phyloP scores from a whole-genome alignment of 2,113 vertebrate genomes.

The Asarcornis scutulata region DNA sequence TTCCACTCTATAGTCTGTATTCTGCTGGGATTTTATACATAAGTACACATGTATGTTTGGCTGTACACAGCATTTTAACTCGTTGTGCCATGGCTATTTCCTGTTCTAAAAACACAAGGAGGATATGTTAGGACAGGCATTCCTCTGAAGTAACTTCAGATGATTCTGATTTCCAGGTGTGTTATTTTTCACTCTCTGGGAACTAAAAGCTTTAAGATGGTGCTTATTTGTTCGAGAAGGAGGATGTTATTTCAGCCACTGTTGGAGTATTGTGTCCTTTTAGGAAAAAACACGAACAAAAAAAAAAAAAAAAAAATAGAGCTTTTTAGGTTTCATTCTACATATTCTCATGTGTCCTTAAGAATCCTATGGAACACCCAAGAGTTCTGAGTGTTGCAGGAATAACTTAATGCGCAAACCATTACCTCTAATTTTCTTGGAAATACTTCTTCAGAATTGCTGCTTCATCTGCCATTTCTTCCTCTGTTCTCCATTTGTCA shows the following conservation, averaged over 20 bases:
- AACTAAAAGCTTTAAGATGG: not conserved
- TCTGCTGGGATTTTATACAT: not conserved
- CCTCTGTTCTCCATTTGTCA: constrained; percentile 82
- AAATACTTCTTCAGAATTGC: constrained; percentile 76
- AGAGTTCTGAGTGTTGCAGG: not conserved
- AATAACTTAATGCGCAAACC: not conserved
- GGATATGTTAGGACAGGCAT: not conserved
- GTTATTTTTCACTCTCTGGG: not conserved
- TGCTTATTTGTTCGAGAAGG: not conserved
- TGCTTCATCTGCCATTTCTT: constrained; percentile 85
- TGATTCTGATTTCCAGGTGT: not conserved
- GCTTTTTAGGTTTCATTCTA: not conserved
- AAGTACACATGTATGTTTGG: not conserved
- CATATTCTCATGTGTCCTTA: not conserved
- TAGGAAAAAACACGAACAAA: not conserved
- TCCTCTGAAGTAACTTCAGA: not conserved
- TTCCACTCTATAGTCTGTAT: not conserved
- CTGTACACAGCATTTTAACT: not conserved
- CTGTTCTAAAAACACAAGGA: not conserved
- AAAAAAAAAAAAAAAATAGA: too few relatives aligned
- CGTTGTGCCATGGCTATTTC: not conserved
- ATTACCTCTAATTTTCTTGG: constrained; percentile 64
- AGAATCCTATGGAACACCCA: not conserved
- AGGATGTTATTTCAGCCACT: not conserved
- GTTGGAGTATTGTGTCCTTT: not conserved